A percentile compares a stretch with the other conserved stretches of the same genome.
Conservation (phyloP, 2,113 vertebrate genomes). For the Caloenas nicobarica region DNA sequence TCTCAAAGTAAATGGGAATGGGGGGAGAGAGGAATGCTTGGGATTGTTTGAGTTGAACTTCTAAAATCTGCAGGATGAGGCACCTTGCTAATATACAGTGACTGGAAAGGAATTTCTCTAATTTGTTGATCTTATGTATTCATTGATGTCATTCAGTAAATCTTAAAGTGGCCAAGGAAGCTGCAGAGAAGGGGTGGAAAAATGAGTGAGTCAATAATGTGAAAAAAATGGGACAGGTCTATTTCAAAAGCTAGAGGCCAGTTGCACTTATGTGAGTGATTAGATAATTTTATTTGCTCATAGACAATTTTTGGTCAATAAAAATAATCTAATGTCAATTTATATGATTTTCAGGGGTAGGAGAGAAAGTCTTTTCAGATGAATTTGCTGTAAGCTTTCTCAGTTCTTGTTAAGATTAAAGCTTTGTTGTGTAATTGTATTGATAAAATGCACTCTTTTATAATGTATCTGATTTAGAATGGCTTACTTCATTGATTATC, state of each 20-base stretch:
- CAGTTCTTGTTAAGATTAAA: constrained; percentile 65
- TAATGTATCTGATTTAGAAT: constrained; percentile 62
- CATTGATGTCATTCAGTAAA: background rate
- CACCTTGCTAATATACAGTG: background rate
- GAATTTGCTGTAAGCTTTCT: constrained; percentile 54
- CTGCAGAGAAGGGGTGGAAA: background rate
- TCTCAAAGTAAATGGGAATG: background rate
- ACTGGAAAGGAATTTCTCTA: background rate
- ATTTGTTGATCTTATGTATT: background rate
- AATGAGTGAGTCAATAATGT: background rate
- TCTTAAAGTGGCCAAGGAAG: background rate
- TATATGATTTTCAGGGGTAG: background rate
- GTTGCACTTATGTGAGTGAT: background rate
- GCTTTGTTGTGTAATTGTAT: constrained; percentile 58
- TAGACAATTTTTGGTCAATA: constrained; percentile 39
- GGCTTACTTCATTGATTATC: constrained; percentile 60
- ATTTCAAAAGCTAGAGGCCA: constrained; percentile 2
- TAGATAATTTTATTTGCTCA: constrained; percentile 35
- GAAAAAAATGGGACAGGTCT: constrained; percentile 1
- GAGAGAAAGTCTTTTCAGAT: constrained; percentile 17
- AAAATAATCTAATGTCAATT: constrained; percentile 51
- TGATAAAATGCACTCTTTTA: constrained; percentile 60
- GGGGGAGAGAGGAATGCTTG: background rate
- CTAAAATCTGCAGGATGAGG: background rate
- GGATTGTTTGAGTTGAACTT: background rate